Evolutionary conservation across 2,113 vertebrate species (phyloP), one percentile per base, ranked within the genome.

Genomic region (Podarcis raffonei): DNA sequence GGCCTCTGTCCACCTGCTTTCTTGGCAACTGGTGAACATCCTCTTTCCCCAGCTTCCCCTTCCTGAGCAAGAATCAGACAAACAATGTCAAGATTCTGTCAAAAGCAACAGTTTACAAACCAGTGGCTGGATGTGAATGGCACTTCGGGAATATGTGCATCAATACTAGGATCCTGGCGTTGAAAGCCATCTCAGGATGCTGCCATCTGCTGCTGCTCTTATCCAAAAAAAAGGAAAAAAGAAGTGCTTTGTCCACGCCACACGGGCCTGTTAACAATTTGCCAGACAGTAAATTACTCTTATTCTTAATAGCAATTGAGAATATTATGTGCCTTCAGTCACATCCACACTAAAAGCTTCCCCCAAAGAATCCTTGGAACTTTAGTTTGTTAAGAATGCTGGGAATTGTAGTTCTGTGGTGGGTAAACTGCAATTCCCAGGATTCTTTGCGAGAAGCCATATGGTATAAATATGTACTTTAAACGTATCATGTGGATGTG

Each of bases 161-260:
- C 81, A 80, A 42, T 87, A 68, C 1, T 6, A 39, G 18, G 77
- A 0, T 0, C 2, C 53, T 11, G 0, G 16, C 1, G 37, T 66
- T 2, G 0, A 39, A 87, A 91, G 88, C 81, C 6, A 0, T 78
- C 77, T 89, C 85, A 18, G 18, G 37, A 57, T 0, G 76, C 90
- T 0, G 72, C 90, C 94, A 89, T 93, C 92, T 95, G 93, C 87
- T 6, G 42, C 72, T 27, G 79, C 90, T 68, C 6, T 62, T 59
- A n/a, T n/a, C n/a, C 59, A 30, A 13, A 83, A 0, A 0, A 48
- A 87, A 85, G n/a, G n/a, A n/a, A n/a, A n/a, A n/a, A n/a, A n/a
- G n/a, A 48, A 80, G 72, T 83, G 1, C 53, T 89, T 30, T 39
- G n/a, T 65, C 59, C 90, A 18, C 1, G 0, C 87, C 20, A 15